Percentiles rank a stretch among this genome's conserved stretches.
phyloP scores from a whole-genome alignment of 2,113 vertebrate genomes.

The Egretta garzetta region DNA sequence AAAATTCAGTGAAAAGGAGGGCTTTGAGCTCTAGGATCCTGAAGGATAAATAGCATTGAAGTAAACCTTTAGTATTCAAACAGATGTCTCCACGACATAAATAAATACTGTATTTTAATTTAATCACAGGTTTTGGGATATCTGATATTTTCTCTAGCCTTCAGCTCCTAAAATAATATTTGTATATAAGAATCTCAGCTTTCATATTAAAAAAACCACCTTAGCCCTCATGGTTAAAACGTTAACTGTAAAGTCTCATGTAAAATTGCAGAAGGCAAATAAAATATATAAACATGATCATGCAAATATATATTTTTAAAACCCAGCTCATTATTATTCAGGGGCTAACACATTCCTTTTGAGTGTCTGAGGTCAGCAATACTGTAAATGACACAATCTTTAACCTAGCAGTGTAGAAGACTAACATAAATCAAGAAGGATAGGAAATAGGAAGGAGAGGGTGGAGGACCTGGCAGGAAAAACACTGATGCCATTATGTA shows the following conservation, averaged over 20 bases:
- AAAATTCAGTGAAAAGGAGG: neutral
- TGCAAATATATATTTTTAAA: neutral
- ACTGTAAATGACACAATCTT: neutral
- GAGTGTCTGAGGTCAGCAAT: neutral
- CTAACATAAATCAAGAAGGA: neutral
- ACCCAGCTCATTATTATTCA: neutral
- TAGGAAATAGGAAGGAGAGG: neutral
- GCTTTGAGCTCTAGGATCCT: neutral
- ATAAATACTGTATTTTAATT: neutral
- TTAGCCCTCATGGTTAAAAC: neutral
- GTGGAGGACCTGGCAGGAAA: neutral
- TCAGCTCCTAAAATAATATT: neutral
- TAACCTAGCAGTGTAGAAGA: neutral
- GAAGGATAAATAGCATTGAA: neutral
- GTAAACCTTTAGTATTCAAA: neutral
- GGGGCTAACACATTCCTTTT: neutral
- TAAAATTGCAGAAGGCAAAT: neutral
- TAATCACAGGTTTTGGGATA: neutral
- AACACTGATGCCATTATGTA: neutral
- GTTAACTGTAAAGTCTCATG: neutral
- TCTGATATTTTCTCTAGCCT: neutral
- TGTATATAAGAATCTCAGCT: neutral
- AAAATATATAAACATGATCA: neutral
- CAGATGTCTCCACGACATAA: neutral
- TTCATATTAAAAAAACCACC: neutral